A percentile compares a stretch with the other conserved stretches of the same genome.
phyloP scores from a whole-genome alignment of 2,797 vertebrate species.

The Sebastes trivittatus region DNA sequence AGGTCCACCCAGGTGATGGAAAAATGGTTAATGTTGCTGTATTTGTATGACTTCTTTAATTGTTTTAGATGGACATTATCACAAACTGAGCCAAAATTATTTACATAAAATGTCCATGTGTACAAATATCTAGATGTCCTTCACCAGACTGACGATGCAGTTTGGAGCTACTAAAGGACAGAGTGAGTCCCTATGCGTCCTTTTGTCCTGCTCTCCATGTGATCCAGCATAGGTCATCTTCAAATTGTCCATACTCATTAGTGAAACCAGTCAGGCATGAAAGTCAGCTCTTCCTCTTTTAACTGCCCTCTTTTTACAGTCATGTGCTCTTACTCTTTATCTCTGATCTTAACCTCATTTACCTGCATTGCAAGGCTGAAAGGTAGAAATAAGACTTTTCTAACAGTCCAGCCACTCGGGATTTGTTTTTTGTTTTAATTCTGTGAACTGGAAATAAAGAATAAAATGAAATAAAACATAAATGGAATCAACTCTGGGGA shows the following conservation, averaged over 20 bases:
- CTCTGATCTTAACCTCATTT: not conserved
- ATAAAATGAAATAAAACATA: not conserved
- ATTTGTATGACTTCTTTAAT: not conserved
- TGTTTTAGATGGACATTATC: not conserved
- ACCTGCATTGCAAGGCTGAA: not conserved
- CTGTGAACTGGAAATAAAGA: not conserved
- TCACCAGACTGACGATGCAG: not conserved
- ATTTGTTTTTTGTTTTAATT: not conserved
- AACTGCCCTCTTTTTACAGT: not conserved
- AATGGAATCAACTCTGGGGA: not conserved
- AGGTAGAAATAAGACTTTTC: not conserved
- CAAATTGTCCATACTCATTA: conserved; percentile 27
- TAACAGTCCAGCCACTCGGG: not conserved
- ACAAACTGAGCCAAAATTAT: not conserved
- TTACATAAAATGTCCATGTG: not conserved
- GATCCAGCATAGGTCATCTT: conserved; percentile 15
- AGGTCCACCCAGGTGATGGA: no score
- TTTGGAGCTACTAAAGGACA: not conserved
- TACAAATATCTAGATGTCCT: not conserved
- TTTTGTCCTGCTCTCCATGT: not conserved
- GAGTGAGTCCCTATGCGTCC: not conserved
- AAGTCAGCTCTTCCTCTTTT: conserved; percentile 20
- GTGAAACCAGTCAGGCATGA: conserved; percentile 34
- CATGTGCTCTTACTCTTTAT: not conserved
- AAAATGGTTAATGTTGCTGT: no score